Conservation (phyloP, 2,113 vertebrate genomes). For the Smithornis capensis region DNA sequence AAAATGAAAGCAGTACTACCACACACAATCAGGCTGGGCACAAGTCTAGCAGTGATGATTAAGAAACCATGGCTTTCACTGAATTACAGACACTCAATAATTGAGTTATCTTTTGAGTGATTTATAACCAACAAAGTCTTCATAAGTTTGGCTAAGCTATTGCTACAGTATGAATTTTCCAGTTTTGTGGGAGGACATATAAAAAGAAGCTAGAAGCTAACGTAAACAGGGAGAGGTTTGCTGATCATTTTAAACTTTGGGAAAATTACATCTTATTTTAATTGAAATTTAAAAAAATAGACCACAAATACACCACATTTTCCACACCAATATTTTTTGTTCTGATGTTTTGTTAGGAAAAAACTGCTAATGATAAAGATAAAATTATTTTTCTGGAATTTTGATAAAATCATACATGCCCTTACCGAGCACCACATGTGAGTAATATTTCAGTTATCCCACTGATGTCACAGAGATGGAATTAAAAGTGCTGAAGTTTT, state of each 20-base stretch:
- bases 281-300: not conserved
- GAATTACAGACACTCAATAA: not conserved
- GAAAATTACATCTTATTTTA: not conserved
- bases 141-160: not conserved
- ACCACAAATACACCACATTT: not conserved
- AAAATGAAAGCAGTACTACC: not conserved
- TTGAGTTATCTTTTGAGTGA: not conserved
- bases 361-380: not conserved
- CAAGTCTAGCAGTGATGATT: not conserved
- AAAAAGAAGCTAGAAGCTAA: not conserved
- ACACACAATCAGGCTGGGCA: not conserved
- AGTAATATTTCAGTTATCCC: conserved; percentile 59
- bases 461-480: conserved; percentile 69
- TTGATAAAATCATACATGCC: conserved; percentile 11
- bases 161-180: not conserved
- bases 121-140: not conserved
- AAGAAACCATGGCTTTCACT: not conserved
- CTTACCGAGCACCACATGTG: conserved; percentile 43
- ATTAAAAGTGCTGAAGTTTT: conserved; percentile 65
- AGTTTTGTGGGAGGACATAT: fast-evolving
- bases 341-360: not conserved
- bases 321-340: not conserved
- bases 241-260: not conserved
- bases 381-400: not conserved
- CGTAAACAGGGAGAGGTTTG: not conserved